Percentiles rank a stretch among this genome's conserved stretches.
These are phyloP conservation scores for Scophthalmus maximus DNA, from an alignment of 2,113 vertebrate genomes.

Conservation along the genomic window DNA sequence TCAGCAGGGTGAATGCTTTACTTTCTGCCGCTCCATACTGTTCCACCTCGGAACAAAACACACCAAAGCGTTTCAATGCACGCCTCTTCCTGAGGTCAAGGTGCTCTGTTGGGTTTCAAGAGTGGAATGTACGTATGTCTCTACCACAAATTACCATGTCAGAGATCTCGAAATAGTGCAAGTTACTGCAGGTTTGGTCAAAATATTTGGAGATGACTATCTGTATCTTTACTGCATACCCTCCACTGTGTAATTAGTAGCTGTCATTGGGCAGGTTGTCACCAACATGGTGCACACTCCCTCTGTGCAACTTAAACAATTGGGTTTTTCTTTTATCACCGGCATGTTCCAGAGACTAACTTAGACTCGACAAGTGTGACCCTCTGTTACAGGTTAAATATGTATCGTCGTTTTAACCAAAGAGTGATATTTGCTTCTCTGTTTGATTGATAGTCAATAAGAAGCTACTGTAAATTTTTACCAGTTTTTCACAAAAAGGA, in stretches of 20 bases:
- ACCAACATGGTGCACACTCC: conserved; percentile 6
- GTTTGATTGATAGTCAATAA: too few relatives aligned
- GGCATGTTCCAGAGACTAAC: background rate
- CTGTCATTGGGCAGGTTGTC: conserved; percentile 20
- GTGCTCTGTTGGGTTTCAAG: conserved; percentile 36
- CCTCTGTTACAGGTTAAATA: too few relatives aligned
- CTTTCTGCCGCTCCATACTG: background rate
- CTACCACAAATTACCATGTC: conserved; percentile 41
- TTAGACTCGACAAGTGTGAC: too few relatives aligned
- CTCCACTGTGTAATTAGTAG: conserved; percentile 33
- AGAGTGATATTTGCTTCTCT: too few relatives aligned
- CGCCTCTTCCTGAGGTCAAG: conserved; percentile 41
- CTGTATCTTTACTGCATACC: conserved; percentile 2
- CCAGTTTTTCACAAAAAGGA: background rate
- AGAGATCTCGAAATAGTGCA: conserved; percentile 25
- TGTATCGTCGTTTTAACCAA: too few relatives aligned
- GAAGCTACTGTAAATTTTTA: too few relatives aligned
- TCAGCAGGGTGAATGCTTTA: background rate
- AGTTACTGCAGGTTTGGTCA: conserved; percentile 20
- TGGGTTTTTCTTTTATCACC: conserved; percentile 6
- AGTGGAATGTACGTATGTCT: conserved; percentile 16
- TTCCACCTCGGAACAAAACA: conserved; percentile 19
- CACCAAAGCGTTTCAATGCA: background rate
- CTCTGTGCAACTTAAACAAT: background rate
- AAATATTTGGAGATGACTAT: conserved; percentile 34